Percentiles rank a stretch among this genome's conserved stretches.
Evolutionary conservation across 2,888 invertebrate genomes (phyloP).

Genomic region (Mellilla xanthometata): DNA sequence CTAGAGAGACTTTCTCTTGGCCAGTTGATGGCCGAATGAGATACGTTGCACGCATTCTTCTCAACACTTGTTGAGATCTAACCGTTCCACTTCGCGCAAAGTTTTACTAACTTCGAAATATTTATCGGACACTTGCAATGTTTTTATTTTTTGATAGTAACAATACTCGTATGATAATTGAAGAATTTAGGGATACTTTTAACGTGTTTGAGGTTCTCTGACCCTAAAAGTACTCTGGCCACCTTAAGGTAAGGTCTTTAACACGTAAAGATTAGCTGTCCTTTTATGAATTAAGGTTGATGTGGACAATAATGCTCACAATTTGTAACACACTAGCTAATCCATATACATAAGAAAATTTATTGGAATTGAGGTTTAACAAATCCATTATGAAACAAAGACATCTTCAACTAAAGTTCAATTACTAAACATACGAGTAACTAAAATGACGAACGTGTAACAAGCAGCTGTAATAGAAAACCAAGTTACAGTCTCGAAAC

Average conservation of each 20-base stretch:
- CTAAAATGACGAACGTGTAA: too few relatives aligned
- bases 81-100: constrained; percentile 7
- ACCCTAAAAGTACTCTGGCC: constrained; percentile 3
- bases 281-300: background rate
- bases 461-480: too few relatives aligned
- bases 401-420: too few relatives aligned
- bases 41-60: constrained; percentile 26
- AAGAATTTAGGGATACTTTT: constrained; percentile 3
- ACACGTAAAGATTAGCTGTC: constrained; percentile 8
- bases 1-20: constrained; percentile 29
- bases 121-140: background rate
- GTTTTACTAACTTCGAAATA: constrained; percentile 5
- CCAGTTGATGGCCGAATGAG: constrained; percentile 28
- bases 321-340: too few relatives aligned
- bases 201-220: constrained; percentile 3
- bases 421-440: too few relatives aligned
- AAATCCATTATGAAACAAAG: too few relatives aligned
- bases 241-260: constrained; percentile 3
- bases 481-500: too few relatives aligned
- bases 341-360: too few relatives aligned
- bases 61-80: constrained; percentile 4
- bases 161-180: too few relatives aligned
- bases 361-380: too few relatives aligned
- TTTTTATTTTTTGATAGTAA: too few relatives aligned
- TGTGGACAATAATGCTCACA: too few relatives aligned